Conservation (phyloP, 2,888 invertebrate genomes). For the Clepsis dumicolana region DNA sequence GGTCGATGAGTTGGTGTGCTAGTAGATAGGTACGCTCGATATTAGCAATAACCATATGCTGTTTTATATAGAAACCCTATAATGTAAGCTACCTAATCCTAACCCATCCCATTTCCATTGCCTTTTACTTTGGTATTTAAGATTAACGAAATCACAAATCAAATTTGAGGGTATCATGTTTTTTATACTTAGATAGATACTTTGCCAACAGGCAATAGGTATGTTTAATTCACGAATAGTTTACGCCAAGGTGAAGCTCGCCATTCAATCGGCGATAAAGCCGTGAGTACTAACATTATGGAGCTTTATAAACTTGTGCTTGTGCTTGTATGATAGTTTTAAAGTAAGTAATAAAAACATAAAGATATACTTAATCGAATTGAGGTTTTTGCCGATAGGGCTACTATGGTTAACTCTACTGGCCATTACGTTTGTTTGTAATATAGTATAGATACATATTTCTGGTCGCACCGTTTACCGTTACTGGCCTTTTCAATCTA, state of each 20-base stretch:
- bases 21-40: background rate
- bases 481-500: too few relatives aligned
- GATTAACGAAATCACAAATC: background rate
- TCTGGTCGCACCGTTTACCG: too few relatives aligned
- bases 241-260: slow-evolving; percentile 2
- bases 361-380: too few relatives aligned
- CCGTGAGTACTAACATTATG: background rate
- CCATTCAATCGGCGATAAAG: background rate
- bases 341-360: too few relatives aligned
- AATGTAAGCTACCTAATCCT: background rate
- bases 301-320: background rate
- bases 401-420: too few relatives aligned
- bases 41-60: background rate
- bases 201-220: background rate
- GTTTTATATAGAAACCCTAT: background rate
- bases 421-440: too few relatives aligned
- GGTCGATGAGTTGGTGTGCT: slow-evolving; percentile 28
- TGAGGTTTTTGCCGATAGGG: too few relatives aligned
- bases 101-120: background rate
- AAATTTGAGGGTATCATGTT: background rate
- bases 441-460: too few relatives aligned
- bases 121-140: background rate
- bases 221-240: background rate
- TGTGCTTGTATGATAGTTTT: background rate
- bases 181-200: background rate